These are phyloP conservation scores for Alces alces DNA, from an alignment of 2,113 vertebrate species.

Conservation along the genomic window DNA sequence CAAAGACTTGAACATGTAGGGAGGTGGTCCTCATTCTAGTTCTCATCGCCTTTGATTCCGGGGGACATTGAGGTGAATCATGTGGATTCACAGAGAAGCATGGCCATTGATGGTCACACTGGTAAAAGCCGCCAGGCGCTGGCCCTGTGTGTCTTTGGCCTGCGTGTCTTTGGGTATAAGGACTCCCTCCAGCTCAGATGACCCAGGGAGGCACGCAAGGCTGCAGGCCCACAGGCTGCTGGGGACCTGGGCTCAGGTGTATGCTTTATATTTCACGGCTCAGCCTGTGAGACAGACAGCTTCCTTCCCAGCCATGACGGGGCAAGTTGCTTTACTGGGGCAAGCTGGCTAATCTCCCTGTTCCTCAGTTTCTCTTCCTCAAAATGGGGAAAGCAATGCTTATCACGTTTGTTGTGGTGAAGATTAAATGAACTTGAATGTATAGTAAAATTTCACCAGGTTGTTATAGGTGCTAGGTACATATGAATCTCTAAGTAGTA, in stretches of 20 bases:
- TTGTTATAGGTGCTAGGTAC: rapidly evolving
- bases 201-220: not conserved
- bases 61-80: rapidly evolving
- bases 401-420: rapidly evolving
- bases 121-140: rapidly evolving
- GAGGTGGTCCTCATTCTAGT: rapidly evolving
- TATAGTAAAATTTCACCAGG: not conserved
- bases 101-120: rapidly evolving
- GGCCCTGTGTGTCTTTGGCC: rapidly evolving
- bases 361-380: not conserved
- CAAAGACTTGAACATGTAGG: not conserved
- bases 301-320: too few relatives aligned
- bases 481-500: not conserved
- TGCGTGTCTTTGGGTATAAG: not conserved
- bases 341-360: too few relatives aligned
- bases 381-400: not conserved
- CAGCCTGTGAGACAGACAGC: not conserved
- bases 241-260: rapidly evolving
- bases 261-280: rapidly evolving
- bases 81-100: not conserved
- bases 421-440: not conserved
- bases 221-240: rapidly evolving
- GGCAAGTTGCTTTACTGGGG: too few relatives aligned
- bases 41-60: not conserved
- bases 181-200: not conserved